Evolutionary conservation across 2,113 vertebrate species (phyloP), one percentile per base, ranked within the genome.

Genomic region (Proteles cristata): DNA sequence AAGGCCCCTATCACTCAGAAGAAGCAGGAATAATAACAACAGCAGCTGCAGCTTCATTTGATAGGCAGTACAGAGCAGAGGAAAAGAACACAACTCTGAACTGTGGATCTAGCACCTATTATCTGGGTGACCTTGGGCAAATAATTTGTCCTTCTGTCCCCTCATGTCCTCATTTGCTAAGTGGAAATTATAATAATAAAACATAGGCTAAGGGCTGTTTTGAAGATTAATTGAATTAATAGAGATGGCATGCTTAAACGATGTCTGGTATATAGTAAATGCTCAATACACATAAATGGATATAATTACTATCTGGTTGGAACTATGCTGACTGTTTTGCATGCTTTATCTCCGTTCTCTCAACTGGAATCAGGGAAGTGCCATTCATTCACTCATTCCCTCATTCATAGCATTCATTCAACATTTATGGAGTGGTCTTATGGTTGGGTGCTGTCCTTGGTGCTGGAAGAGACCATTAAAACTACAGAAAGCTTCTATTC

Each of bases 151-250:
- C 6, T 53, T 31, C 33, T 87, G 1, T 61, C 16, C 28, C 63
- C 82, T 93, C 48, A 33, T 87, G 80, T 92, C 35, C 53, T 90
- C 77, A 69, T 19, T 48, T 86, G 77, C 21, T 93, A 80, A 50
- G 28, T 58, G 6, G 63, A 83, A n/a, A 76, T 88, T 48, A 83
- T 73, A 65, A 80, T 33, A 89, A 35, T 2, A 87, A n/a, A 25
- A 63, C 23, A 58, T 39, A 33, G 6, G 48, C 39, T 1, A 1
- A 69, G 33, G 8, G 55, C 14, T 68, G 23, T 53, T 71, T 82
- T 48, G 71, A 94, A 35, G 89, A 86, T 85, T 68, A 90, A 85
- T 7, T 71, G 55, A 71, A 63, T 93, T 43, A 66, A 58, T n/a
- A 71, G 3, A 48, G 4, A 25, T 7, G 31, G 71, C 35, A 21